phyloP scores from a whole-genome alignment of 1,140 invertebrate species.

The Drosophila littoralis region DNA sequence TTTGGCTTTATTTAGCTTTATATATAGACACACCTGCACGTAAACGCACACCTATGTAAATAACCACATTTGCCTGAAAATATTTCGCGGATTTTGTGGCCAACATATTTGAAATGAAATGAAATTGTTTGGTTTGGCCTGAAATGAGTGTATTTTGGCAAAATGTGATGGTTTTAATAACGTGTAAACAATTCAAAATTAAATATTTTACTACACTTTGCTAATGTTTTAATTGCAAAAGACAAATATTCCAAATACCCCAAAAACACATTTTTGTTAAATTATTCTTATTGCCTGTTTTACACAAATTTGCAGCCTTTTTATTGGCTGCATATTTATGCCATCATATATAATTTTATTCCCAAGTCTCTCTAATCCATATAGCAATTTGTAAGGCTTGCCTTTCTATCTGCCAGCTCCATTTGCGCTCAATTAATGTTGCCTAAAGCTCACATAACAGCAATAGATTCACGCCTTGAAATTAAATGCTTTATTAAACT shows the following conservation, averaged over 20 bases:
- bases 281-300: too few species aligned
- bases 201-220: neutral
- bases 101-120: slow-evolving; percentile 3
- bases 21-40: neutral
- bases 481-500: slow-evolving; percentile 48
- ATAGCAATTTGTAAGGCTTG: too few species aligned
- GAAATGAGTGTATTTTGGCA: too few species aligned
- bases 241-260: neutral
- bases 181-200: slow-evolving; percentile 1
- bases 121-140: too few species aligned
- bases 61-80: neutral
- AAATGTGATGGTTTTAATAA: slow-evolving; percentile 5
- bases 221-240: neutral
- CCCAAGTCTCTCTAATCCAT: neutral
- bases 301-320: neutral
- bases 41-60: neutral
- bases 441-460: slow-evolving; percentile 15
- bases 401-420: too few species aligned
- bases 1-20: too few species aligned
- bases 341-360: neutral
- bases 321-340: neutral
- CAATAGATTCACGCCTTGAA: slow-evolving; percentile 29
- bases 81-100: neutral
- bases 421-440: neutral
- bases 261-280: too few species aligned